Percentiles rank a stretch among this genome's conserved stretches.
phyloP scores from a whole-genome alignment of 2,888 invertebrate genomes.

The Rhogogaster chlorosoma region DNA sequence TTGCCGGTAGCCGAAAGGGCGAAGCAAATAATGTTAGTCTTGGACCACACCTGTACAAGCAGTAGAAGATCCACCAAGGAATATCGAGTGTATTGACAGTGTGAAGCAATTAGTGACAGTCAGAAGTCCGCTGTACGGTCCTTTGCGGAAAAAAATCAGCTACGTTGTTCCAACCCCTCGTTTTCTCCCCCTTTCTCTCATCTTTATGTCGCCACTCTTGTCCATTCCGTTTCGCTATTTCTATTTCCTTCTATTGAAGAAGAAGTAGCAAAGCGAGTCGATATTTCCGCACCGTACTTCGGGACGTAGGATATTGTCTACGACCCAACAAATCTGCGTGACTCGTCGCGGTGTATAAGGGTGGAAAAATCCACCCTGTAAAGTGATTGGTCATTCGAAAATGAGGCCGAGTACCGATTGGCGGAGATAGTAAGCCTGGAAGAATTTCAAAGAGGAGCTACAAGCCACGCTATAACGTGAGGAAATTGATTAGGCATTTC shows the following conservation, averaged over 20 bases:
- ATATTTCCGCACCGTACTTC: conserved; percentile 54
- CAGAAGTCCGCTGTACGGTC: too few relatives aligned
- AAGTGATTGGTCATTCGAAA: conserved; percentile 43
- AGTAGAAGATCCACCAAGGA: conserved; percentile 50
- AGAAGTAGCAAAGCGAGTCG: conserved; percentile 38
- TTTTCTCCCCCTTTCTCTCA: neutral
- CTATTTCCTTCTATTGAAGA: neutral
- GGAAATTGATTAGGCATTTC: conserved; percentile 57
- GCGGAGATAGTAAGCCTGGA: neutral
- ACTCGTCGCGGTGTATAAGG: conserved; percentile 46
- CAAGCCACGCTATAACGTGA: conserved; percentile 58
- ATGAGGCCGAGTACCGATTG: conserved; percentile 53
- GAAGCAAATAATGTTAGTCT: conserved; percentile 20
- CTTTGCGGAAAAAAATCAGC: conserved; percentile 32
- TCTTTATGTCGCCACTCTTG: neutral
- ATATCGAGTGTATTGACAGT: conserved; percentile 11
- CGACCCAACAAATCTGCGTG: conserved; percentile 50
- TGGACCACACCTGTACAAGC: conserved; percentile 1
- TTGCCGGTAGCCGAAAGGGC: neutral
- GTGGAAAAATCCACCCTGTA: conserved; percentile 18
- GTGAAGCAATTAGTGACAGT: conserved; percentile 6
- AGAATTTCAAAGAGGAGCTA: neutral
- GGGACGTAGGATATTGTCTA: conserved; percentile 50
- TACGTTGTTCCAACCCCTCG: neutral
- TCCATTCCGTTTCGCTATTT: neutral